These are phyloP conservation scores for Poeciliopsis retropinna DNA, from an alignment of 2,113 vertebrate genomes.

Conservation along the genomic window DNA sequence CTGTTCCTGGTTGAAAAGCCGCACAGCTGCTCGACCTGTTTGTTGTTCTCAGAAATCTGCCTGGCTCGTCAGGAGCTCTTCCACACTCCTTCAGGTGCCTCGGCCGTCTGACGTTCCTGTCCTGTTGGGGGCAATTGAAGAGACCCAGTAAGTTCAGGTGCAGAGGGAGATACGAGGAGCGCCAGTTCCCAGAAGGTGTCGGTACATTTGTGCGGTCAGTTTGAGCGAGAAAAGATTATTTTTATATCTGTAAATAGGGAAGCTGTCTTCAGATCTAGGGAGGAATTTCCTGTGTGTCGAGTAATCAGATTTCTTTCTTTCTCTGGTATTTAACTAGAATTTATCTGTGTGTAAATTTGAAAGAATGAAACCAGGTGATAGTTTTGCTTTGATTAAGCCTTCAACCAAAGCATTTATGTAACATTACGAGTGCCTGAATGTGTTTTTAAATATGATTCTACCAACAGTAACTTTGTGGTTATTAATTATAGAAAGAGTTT, in stretches of 20 bases:
- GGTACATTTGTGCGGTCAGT: background rate
- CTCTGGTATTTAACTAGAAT: background rate
- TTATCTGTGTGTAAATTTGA: no score
- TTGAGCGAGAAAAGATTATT: background rate
- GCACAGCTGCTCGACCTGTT: conserved; percentile 64
- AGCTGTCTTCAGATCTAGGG: conserved; percentile 5
- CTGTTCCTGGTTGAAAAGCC: conserved; percentile 22
- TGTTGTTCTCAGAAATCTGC: conserved; percentile 22
- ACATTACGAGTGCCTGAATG: background rate
- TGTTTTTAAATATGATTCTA: background rate
- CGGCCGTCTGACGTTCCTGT: background rate
- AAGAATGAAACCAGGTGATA: no score
- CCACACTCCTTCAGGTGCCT: conserved; percentile 15
- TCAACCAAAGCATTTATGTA: background rate
- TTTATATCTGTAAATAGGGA: conserved; percentile 9
- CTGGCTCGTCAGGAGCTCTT: conserved; percentile 36
- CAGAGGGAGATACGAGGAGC: background rate
- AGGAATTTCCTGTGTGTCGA: background rate
- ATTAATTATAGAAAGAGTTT: background rate
- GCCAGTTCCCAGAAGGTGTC: background rate
- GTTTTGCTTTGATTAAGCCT: no score
- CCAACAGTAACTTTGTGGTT: background rate
- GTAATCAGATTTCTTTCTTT: conserved; percentile 18
- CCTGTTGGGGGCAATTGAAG: background rate
- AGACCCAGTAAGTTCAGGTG: background rate